These are phyloP conservation scores for Schizaphis graminum DNA, from an alignment of 2,888 invertebrate species.

Conservation along the genomic window DNA sequence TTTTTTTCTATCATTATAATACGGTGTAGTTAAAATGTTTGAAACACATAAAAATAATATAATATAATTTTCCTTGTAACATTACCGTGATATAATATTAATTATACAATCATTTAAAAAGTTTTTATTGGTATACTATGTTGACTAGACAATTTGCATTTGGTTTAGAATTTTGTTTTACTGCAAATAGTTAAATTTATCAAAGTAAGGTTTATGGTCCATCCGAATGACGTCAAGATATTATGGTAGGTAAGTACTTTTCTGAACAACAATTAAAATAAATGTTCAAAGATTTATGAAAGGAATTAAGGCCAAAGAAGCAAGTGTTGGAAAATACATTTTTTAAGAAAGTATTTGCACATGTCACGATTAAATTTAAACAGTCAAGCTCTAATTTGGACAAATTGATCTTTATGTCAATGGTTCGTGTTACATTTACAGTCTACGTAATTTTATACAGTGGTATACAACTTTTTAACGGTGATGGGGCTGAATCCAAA, in stretches of 20 bases:
- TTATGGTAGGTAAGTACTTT: constrained; percentile 45
- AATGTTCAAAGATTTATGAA: constrained; percentile 31
- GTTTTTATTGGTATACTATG: constrained; percentile 10
- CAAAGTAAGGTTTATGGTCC: constrained; percentile 14
- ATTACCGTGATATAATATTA: background rate
- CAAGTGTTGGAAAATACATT: constrained; percentile 13
- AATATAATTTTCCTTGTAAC: background rate
- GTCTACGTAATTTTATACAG: background rate
- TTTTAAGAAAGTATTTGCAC: background rate
- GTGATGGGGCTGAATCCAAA: background rate
- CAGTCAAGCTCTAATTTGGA: background rate
- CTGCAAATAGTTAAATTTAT: constrained; percentile 25
- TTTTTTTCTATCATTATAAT: background rate
- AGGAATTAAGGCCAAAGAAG: background rate
- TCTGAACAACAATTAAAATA: constrained; percentile 46
- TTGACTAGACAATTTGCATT: constrained; percentile 22
- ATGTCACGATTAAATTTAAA: background rate
- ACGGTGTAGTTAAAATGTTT: background rate
- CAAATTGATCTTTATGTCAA: background rate
- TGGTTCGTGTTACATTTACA: background rate
- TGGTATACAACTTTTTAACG: background rate
- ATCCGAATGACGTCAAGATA: constrained; percentile 18
- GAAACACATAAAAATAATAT: background rate
- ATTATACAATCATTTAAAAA: constrained; percentile 6
- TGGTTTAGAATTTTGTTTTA: constrained; percentile 13